These are phyloP conservation scores for Aphrocallistes beatrix DNA, from an alignment of 37 sponge, comb jelly and placozoan species.

Conservation along the genomic window DNA sequence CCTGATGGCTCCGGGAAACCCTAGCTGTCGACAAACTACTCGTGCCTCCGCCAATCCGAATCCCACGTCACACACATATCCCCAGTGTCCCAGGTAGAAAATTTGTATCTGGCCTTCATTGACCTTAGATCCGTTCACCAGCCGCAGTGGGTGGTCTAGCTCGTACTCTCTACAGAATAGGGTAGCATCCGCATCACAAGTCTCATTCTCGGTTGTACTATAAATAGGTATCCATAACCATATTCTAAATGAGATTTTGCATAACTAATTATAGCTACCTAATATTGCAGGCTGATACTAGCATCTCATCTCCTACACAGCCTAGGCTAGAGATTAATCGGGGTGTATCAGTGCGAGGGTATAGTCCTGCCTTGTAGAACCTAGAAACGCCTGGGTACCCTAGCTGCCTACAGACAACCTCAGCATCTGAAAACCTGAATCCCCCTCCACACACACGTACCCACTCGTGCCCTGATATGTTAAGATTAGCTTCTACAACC, in stretches of 20 bases:
- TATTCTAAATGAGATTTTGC: background rate
- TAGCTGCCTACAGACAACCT: constrained; percentile 13
- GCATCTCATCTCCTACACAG: background rate
- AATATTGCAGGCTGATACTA: background rate
- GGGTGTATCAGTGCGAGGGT: background rate
- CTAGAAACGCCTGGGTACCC: background rate
- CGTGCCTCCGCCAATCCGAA: background rate
- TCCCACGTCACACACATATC: background rate
- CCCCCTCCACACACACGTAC: background rate
- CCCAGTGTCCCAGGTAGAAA: background rate
- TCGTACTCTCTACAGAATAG: background rate
- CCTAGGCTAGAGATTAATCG: background rate
- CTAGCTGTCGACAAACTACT: background rate
- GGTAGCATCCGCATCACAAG: background rate
- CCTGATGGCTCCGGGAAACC: background rate
- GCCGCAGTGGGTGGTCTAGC: background rate
- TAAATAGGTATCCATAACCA: background rate
- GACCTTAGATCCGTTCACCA: background rate
- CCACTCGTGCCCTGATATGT: background rate
- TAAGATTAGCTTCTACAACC: background rate
- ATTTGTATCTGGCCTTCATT: background rate
- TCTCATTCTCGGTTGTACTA: background rate
- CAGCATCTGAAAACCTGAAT: background rate
- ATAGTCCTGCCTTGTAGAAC: background rate
- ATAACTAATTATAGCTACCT: background rate